These are phyloP conservation scores for Apolygus lucorum DNA, from an alignment of 1,140 invertebrate genomes.

Conservation along the genomic window DNA sequence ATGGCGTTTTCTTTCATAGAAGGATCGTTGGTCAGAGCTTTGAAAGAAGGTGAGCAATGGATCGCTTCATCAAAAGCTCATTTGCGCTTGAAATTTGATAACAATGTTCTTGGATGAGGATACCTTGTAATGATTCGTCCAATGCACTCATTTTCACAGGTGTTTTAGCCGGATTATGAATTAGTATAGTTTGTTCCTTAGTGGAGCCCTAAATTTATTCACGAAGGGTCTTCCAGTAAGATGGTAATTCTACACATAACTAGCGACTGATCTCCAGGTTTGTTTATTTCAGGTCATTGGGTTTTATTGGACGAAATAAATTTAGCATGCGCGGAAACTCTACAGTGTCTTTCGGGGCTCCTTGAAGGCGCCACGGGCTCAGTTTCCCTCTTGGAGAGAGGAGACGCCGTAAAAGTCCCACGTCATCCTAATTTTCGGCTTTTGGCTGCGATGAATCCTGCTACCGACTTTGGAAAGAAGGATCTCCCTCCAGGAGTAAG, in stretches of 20 bases:
- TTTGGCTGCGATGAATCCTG: constrained; percentile 99
- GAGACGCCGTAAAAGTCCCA: constrained; percentile 68
- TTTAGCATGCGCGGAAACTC: constrained; percentile 87
- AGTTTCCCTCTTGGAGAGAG: constrained; percentile 75
- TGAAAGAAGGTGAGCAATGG: constrained; percentile 70
- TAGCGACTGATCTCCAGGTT: not conserved
- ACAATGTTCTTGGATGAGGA: no score
- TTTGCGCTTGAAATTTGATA: no score
- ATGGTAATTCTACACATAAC: no score
- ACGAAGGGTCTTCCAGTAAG: no score
- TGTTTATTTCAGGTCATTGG: constrained; percentile 59
- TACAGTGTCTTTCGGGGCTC: constrained; percentile 89
- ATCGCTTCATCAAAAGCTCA: no score
- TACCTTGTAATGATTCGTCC: no score
- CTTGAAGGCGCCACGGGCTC: constrained; percentile 73
- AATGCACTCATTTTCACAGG: no score
- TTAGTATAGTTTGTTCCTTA: no score
- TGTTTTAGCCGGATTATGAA: no score
- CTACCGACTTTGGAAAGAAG: constrained; percentile 98
- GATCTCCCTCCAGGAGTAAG: constrained; percentile 85
- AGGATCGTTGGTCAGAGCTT: constrained; percentile 82
- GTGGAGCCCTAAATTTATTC: no score
- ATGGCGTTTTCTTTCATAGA: constrained; percentile 89
- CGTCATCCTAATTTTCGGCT: constrained; percentile 85
- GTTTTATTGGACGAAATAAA: constrained; percentile 97